Evolutionary conservation across 2,888 invertebrate genomes (phyloP), one percentile per base, ranked within the genome.

Genomic region (Lacanobia wlatinum): DNA sequence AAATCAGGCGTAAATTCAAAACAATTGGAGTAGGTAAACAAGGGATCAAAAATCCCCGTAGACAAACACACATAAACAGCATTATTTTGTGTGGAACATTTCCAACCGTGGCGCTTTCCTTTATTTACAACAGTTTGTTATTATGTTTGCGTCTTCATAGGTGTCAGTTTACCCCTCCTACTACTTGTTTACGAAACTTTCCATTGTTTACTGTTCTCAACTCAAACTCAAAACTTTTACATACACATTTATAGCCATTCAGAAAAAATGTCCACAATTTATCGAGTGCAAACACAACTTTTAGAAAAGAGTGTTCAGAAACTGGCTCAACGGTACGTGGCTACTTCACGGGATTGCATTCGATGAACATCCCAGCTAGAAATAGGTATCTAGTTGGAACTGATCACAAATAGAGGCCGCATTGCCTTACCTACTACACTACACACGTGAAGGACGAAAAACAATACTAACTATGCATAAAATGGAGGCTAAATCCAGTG

Each of bases 31-130:
- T n/a, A 48, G n/a, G 21, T 38, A 21, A 34, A 52, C 21, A 52
- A 38, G 1, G 4, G 12, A 58, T 16, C n/a, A 58, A 58, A 58
- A 59, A 28, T 4, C 58, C 43, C 6, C 43, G 43, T 9, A 6
- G 28, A 10, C n/a, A n/a, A n/a, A n/a, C n/a, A n/a, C n/a, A n/a
- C n/a, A 7, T 62, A 62, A 68, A 68, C 23, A 68, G n/a, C 14
- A 38, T 23, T 50, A 9, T 23, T 50, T 50, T 67, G 38, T 23
- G 38, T 9, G 48, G 48, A 23, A 38, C 18, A 18, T 67, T 60
- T 16, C 34, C 34, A n/a, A 63, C n/a, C 58, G 58, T 40, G 38
- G 28, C 23, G n/a, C 7, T 43, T 52, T 43, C 23, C n/a, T 52
- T 23, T 68, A 64, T 64, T 28, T 64, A 52, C 64, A 28, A 63